phyloP scores from a whole-genome alignment of 2,888 invertebrate species.

The Leptopilina myrica region DNA sequence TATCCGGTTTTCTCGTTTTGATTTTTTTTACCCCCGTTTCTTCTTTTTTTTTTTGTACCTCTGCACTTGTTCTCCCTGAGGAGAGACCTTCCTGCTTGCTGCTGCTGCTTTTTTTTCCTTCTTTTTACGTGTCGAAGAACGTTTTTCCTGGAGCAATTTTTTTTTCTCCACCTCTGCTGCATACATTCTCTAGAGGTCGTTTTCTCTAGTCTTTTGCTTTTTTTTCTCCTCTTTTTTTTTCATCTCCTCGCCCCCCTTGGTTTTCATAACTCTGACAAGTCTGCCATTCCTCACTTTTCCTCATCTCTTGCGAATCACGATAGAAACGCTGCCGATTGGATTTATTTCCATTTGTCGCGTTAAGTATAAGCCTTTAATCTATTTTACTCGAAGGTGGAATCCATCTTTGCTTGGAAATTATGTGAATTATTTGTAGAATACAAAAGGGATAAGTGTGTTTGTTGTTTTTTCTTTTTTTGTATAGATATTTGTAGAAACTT shows the following conservation, averaged over 20 bases:
- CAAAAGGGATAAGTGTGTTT: too few species aligned
- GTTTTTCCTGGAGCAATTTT: conserved; percentile 66
- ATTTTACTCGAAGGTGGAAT: neutral
- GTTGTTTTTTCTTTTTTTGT: too few species aligned
- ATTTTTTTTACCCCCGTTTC: conserved; percentile 38
- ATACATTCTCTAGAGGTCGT: conserved; percentile 16
- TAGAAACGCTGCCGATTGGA: conserved; percentile 1
- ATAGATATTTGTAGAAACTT: too few species aligned
- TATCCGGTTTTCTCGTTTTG: conserved; percentile 43
- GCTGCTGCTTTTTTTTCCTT: conserved; percentile 60
- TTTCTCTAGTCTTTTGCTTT: neutral
- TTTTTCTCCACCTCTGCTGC: conserved; percentile 43
- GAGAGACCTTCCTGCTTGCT: conserved; percentile 23
- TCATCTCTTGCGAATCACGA: conserved; percentile 7
- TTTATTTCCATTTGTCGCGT: conserved; percentile 29
- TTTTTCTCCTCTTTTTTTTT: too few species aligned
- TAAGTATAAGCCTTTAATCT: conserved; percentile 4
- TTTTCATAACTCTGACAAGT: conserved; percentile 26
- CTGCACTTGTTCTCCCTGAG: conserved; percentile 39
- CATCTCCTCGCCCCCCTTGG: neutral
- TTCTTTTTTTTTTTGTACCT: conserved; percentile 40
- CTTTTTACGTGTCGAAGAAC: conserved; percentile 64
- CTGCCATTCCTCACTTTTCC: neutral
- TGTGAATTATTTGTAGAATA: too few species aligned
- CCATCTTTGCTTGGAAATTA: too few species aligned